These are phyloP conservation scores for Setophaga petechia DNA, from an alignment of 2,113 vertebrate species.

Conservation along the genomic window DNA sequence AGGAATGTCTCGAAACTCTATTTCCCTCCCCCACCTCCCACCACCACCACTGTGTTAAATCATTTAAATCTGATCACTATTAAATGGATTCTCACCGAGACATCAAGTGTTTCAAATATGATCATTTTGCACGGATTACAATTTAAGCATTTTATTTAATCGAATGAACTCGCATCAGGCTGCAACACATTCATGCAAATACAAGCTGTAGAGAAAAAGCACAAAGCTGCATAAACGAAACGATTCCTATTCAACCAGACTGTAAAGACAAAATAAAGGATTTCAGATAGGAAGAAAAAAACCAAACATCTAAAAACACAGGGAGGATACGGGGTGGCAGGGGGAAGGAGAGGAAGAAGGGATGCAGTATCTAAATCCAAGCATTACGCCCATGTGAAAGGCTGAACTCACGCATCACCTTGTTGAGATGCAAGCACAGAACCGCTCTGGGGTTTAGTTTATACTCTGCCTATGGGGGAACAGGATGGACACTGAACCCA, in stretches of 20 bases:
- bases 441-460: background rate
- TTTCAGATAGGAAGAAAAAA: slow-evolving; percentile 21
- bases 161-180: slow-evolving; percentile 61
- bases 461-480: background rate
- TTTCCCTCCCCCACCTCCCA: slow-evolving; percentile 56
- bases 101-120: slow-evolving; percentile 71
- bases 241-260: slow-evolving; percentile 56
- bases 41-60: slow-evolving; percentile 54
- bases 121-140: slow-evolving; percentile 72
- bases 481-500: background rate
- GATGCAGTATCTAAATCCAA: background rate
- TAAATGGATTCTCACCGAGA: slow-evolving; percentile 70
- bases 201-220: slow-evolving; percentile 53
- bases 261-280: slow-evolving; percentile 67
- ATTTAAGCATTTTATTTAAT: slow-evolving; percentile 71
- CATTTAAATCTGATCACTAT: slow-evolving; percentile 72
- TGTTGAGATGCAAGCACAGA: background rate
- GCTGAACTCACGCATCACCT: background rate
- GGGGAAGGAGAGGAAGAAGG: background rate
- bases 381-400: background rate
- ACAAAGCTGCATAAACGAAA: slow-evolving; percentile 50
- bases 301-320: background rate
- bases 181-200: slow-evolving; percentile 64
- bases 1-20: slow-evolving; percentile 56
- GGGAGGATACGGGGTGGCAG: fast-evolving